Evolutionary conservation across 2,888 invertebrate species (phyloP).

Genomic region (Apamea crenata): DNA sequence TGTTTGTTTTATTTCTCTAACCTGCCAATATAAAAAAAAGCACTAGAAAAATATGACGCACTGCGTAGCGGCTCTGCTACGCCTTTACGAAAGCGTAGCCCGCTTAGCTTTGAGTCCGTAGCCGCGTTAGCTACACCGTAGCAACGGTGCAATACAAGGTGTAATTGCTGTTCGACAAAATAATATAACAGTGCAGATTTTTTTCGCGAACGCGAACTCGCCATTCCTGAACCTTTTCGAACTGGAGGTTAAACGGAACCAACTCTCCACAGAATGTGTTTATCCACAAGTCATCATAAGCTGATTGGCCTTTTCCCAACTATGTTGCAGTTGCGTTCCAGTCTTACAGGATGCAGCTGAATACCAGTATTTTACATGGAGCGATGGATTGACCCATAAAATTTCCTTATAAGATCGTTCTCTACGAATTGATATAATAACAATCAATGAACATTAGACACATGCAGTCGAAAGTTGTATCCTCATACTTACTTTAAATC

Average conservation of each 20-base stretch:
- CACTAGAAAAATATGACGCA: not conserved
- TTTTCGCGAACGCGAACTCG: not conserved
- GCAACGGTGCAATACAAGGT: not conserved
- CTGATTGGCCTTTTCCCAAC: too few relatives aligned
- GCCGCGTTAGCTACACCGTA: not conserved
- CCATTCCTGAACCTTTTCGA: too few relatives aligned
- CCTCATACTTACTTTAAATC: not conserved
- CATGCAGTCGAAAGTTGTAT: not conserved
- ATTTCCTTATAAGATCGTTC: not conserved
- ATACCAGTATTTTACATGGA: too few relatives aligned
- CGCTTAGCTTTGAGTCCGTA: too few relatives aligned
- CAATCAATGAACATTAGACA: not conserved
- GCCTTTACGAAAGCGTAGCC: not conserved
- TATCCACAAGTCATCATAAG: not conserved
- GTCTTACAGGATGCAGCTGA: too few relatives aligned
- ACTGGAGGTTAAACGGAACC: not conserved
- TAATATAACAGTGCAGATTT: not conserved
- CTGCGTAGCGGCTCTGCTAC: not conserved
- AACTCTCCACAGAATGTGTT: not conserved
- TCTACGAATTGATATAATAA: not conserved
- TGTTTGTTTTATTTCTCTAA: slow-evolving; percentile 64
- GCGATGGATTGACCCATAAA: too few relatives aligned
- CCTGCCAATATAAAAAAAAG: not conserved
- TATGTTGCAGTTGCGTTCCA: too few relatives aligned
- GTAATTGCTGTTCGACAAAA: not conserved